Evolutionary conservation across 2,797 vertebrate genomes (phyloP), one percentile per base, ranked within the genome.

Genomic region (Eidolon dupreanum): DNA sequence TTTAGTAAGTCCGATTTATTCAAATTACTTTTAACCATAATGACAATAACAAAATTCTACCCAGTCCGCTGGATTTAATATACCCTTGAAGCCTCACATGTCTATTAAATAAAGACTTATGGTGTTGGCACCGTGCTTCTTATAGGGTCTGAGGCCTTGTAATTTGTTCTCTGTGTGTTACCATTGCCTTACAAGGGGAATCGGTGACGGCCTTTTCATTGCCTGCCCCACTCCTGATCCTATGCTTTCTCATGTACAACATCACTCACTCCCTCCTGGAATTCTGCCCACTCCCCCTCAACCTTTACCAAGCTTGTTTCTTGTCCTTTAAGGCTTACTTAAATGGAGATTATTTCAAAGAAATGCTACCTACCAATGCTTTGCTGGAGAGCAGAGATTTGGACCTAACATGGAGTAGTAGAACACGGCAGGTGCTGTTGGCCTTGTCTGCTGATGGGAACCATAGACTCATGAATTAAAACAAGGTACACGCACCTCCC

Each of bases 1-100:
- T 91, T 89, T 86, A 75, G 73, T 88, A 74, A 71, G 95, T 96
- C 93, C 89, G 71, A 75, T 83, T 88, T 94, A 61, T 96, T 93
- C 78, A 90, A 89, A 93, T 95, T 88, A 94, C 65, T 94, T 93
- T 94, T 84, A 94, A 95, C 70, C 63, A 73, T 33, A 81, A 41
- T 53, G 49, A 77, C 92, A 93, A 43, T 97, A 87, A 91, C 55
- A 88, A 78, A 90, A 84, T 84, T 73, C 70, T 83, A 57, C 49
- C 19, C 28, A 33, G 4, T 77, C 75, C 81, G 55, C 77, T 96
- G 92, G 96, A 89, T 88, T 51, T 90, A 84, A 94, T 77, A 61
- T 71, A 91, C 75, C 79, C 86, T 82, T 26, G 68, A 95, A 49
- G 49, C 31, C 75, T 59, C 75, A 59, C 92, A 70, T 85, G 59